Percentiles rank a stretch among this genome's conserved stretches.
Evolutionary conservation across 2,797 vertebrate genomes (phyloP).

Genomic region (Sylvilagus floridanus): DNA sequence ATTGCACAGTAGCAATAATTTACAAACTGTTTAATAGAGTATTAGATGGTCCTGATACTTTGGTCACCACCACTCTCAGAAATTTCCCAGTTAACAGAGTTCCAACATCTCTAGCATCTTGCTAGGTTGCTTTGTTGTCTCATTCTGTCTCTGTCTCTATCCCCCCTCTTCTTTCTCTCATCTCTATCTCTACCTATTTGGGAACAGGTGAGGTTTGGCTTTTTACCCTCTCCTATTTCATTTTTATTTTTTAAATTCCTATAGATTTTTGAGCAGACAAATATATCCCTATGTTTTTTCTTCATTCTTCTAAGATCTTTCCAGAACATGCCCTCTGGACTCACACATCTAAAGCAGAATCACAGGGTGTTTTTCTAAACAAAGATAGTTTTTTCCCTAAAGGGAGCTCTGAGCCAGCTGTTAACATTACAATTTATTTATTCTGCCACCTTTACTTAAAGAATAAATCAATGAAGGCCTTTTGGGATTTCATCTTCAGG

Average conservation of each 20-base stretch:
- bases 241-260: slow-evolving; percentile 26
- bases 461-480: slow-evolving; percentile 42
- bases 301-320: neutral
- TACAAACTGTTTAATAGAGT: neutral
- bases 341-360: slow-evolving; percentile 62
- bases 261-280: neutral
- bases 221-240: neutral
- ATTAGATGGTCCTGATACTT: neutral
- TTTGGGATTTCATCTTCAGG: slow-evolving; percentile 48
- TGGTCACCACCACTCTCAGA: neutral
- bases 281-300: neutral
- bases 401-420: slow-evolving; percentile 50
- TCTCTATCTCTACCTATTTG: neutral
- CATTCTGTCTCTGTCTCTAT: neutral
- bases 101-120: neutral
- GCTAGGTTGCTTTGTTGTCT: too few relatives aligned
- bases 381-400: slow-evolving; percentile 53
- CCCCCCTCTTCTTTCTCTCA: too few relatives aligned
- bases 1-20: neutral
- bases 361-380: slow-evolving; percentile 71
- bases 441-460: slow-evolving; percentile 69
- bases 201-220: neutral
- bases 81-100: neutral
- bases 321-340: neutral
- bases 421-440: slow-evolving; percentile 68